These are phyloP conservation scores for Microtus californicus DNA, from an alignment of 2,797 vertebrate genomes.

Conservation along the genomic window DNA sequence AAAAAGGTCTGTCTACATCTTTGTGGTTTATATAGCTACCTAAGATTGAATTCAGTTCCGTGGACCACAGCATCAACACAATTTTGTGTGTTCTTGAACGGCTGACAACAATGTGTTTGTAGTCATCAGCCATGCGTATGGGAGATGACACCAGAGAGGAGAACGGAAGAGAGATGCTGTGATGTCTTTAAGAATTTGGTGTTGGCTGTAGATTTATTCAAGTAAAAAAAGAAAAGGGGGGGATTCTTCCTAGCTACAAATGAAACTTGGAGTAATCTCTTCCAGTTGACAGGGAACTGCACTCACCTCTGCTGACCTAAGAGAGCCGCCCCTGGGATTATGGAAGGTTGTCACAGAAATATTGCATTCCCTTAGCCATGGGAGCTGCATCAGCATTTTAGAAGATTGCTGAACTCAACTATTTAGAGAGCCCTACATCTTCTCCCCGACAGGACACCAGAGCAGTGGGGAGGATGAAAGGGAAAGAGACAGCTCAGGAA, in stretches of 20 bases:
- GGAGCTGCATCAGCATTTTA: slow-evolving; percentile 78
- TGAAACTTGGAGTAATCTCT: slow-evolving; percentile 70
- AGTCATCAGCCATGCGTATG: not conserved
- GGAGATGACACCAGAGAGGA: not conserved
- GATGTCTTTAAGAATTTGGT: slow-evolving; percentile 19
- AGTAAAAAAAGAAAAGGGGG: slow-evolving; percentile 42
- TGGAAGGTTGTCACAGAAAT: slow-evolving; percentile 79
- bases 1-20: not conserved
- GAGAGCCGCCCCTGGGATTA: slow-evolving; percentile 72
- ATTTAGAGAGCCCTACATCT: slow-evolving; percentile 70
- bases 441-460: slow-evolving; percentile 54
- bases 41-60: not conserved
- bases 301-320: slow-evolving; percentile 75
- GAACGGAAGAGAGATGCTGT: not conserved
- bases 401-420: slow-evolving; percentile 76
- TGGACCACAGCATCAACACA: not conserved
- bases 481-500: not conserved
- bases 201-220: slow-evolving; percentile 64
- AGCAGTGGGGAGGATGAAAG: slow-evolving; percentile 50
- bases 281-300: slow-evolving; percentile 69
- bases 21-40: slow-evolving; percentile 18
- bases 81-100: not conserved
- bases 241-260: slow-evolving; percentile 57
- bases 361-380: slow-evolving; percentile 76
- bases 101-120: not conserved